These are phyloP conservation scores for Pseudobourletiella spinata DNA, from an alignment of 1,140 invertebrate species.

Conservation along the genomic window DNA sequence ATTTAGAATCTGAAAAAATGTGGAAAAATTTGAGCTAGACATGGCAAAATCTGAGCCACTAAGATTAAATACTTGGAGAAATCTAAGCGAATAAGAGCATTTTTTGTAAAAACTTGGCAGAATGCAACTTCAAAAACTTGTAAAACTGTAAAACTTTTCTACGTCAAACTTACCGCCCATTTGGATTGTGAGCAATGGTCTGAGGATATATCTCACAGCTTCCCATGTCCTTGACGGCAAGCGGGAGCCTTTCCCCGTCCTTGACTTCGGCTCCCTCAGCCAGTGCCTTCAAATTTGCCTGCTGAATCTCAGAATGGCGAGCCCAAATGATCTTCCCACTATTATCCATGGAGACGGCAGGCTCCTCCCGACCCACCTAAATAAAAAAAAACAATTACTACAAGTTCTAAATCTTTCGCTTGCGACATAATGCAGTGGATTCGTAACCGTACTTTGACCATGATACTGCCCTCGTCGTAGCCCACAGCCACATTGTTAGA, in stretches of 20 bases:
- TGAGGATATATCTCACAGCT: constrained; percentile 99
- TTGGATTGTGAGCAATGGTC: constrained; percentile 95
- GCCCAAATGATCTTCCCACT: constrained; percentile 97
- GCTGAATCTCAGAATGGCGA: constrained; percentile 94
- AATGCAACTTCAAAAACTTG: too few relatives aligned
- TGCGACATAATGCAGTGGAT: constrained; percentile 33
- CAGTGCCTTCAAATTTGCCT: constrained; percentile 86
- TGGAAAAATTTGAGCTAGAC: too few relatives aligned
- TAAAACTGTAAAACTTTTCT: background rate
- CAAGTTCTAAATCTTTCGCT: background rate
- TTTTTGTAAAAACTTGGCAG: too few relatives aligned
- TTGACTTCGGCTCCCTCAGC: constrained; percentile 57
- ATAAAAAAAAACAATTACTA: too few relatives aligned
- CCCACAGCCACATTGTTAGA: constrained; percentile 96
- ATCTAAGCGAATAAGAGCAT: too few relatives aligned
- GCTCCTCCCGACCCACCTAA: constrained; percentile 94
- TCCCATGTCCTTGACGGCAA: constrained; percentile 97
- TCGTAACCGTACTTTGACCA: too few relatives aligned
- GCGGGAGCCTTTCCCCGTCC: constrained; percentile 84
- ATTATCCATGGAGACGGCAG: constrained; percentile 97
- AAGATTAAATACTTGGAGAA: too few relatives aligned
- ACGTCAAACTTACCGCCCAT: constrained; percentile 88
- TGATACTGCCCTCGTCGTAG: constrained; percentile 97
- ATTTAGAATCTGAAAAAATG: too few relatives aligned
- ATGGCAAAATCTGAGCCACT: too few relatives aligned